These are phyloP conservation scores for Tetramorium parvispinum DNA, from an alignment of 1,140 invertebrate genomes.

Conservation along the genomic window DNA sequence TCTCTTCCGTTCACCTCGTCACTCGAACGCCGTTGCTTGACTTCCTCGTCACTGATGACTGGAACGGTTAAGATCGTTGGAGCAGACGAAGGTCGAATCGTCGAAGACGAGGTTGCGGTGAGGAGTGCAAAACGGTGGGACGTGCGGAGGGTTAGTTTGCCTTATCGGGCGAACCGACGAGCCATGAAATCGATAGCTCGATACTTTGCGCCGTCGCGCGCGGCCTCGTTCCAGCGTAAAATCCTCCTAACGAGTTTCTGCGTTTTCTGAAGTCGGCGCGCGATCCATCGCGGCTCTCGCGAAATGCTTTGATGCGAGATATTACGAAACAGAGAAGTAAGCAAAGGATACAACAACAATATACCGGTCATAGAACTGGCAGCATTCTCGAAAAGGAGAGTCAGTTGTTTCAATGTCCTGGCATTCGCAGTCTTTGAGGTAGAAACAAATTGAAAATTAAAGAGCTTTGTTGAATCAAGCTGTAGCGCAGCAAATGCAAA, in stretches of 20 bases:
- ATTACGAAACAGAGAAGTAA: conserved; percentile 13
- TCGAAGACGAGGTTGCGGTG: conserved; percentile 53
- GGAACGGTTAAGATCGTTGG: conserved; percentile 63
- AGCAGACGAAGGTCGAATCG: conserved; percentile 64
- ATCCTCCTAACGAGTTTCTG: conserved; percentile 73
- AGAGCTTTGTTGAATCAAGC: conserved; percentile 19
- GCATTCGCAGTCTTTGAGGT: conserved; percentile 4
- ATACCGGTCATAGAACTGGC: not conserved
- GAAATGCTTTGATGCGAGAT: conserved; percentile 19
- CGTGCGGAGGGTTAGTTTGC: conserved; percentile 47
- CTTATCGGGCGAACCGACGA: conserved; percentile 72
- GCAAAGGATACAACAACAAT: conserved; percentile 2
- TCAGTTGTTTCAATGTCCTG: conserved; percentile 13
- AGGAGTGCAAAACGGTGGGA: conserved; percentile 20
- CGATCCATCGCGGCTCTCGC: conserved; percentile 53
- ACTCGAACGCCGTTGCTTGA: conserved; percentile 29
- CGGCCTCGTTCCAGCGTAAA: conserved; percentile 65
- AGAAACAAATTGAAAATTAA: conserved; percentile 30
- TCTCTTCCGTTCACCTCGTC: not conserved
- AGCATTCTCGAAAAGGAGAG: conserved; percentile 10
- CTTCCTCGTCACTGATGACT: conserved; percentile 41
- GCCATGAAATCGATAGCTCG: conserved; percentile 76
- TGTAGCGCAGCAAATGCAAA: not conserved
- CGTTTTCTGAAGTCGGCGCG: conserved; percentile 65
- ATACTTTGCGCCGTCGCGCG: conserved; percentile 72